These are phyloP conservation scores for Papilio glaucus DNA, from an alignment of 1,140 invertebrate genomes.

Conservation along the genomic window DNA sequence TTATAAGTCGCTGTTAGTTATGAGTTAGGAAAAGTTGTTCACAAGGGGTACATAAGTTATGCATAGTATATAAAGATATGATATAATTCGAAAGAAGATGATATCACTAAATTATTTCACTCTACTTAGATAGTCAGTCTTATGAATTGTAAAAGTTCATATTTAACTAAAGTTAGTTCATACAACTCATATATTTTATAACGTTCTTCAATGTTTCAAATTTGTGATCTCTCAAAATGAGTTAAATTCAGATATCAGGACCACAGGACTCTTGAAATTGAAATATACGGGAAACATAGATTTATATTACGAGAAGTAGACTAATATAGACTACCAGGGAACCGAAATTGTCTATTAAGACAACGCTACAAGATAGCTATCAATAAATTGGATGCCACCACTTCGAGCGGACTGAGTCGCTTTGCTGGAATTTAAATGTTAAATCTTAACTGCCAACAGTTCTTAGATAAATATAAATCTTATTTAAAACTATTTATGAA, in stretches of 20 bases:
- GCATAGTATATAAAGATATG: too few species aligned
- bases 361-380: neutral
- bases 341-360: slow-evolving; percentile 8
- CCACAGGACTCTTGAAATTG: neutral
- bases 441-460: neutral
- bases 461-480: neutral
- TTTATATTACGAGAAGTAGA: neutral
- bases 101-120: too few species aligned
- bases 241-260: too few species aligned
- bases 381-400: slow-evolving; percentile 1
- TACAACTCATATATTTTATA: too few species aligned
- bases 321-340: neutral
- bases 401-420: neutral
- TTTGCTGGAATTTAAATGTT: neutral
- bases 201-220: neutral
- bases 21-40: too few species aligned
- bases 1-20: too few species aligned
- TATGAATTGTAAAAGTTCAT: too few species aligned
- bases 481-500: neutral
- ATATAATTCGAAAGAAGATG: too few species aligned
- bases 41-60: too few species aligned
- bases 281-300: neutral
- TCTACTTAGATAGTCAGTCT: too few species aligned
- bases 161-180: too few species aligned
- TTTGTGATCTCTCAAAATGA: too few species aligned